Conservation (phyloP, 2,113 vertebrate genomes). For the Morone chrysops region DNA sequence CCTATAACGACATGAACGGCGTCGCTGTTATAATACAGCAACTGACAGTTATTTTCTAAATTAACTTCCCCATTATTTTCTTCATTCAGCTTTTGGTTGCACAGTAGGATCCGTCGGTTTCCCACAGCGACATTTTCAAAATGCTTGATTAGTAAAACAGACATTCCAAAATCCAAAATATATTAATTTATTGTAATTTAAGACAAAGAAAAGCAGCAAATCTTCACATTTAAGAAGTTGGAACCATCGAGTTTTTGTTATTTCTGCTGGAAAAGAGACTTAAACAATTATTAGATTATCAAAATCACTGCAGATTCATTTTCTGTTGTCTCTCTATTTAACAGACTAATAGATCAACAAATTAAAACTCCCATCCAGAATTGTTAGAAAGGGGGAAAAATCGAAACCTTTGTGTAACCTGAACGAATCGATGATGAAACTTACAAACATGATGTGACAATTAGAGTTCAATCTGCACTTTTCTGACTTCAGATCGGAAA, state of each 20-base stretch:
- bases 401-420: not conserved
- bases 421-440: not conserved
- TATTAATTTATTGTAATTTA: not conserved
- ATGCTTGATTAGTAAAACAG: not conserved
- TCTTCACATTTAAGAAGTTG: not conserved
- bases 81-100: too few species aligned
- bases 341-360: too few species aligned
- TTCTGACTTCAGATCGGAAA: slow-evolving; percentile 11
- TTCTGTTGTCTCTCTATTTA: too few species aligned
- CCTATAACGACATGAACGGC: not conserved
- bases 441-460: too few species aligned
- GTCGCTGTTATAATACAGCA: too few species aligned
- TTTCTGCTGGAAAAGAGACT: not conserved
- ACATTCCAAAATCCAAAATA: not conserved
- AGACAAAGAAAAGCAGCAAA: not conserved
- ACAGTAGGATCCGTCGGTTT: too few species aligned
- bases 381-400: not conserved
- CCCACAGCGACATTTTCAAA: not conserved
- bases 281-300: not conserved
- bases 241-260: not conserved
- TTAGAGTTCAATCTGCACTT: not conserved
- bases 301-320: not conserved
- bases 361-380: too few species aligned
- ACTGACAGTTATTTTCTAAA: not conserved
- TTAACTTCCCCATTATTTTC: too few species aligned